A percentile compares a stretch with the other conserved stretches of the same genome.
Evolutionary conservation across 1,140 invertebrate species (phyloP).

Genomic region (Zaprionus ornatus): DNA sequence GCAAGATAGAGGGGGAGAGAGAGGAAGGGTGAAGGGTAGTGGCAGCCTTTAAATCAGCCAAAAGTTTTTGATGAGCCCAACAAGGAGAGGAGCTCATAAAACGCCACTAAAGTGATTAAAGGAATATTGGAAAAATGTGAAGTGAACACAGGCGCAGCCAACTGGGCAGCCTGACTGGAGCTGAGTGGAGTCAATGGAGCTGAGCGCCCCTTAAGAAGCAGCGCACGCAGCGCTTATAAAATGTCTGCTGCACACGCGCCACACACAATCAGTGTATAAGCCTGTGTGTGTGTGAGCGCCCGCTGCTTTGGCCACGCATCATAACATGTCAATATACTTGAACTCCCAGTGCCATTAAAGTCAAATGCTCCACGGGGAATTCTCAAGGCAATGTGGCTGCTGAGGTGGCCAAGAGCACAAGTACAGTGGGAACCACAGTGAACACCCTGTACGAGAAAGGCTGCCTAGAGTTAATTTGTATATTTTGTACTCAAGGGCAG

Average conservation of each 20-base stretch:
- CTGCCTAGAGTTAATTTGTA: neutral
- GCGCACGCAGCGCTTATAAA: conserved; percentile 53
- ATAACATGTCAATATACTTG: conserved; percentile 77
- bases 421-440: neutral
- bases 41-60: conserved; percentile 53
- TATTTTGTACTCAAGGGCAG: neutral
- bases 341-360: conserved; percentile 70
- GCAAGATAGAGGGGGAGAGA: neutral
- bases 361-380: conserved; percentile 77
- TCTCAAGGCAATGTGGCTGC: conserved; percentile 53
- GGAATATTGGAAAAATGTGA: conserved; percentile 54
- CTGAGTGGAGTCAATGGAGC: conserved; percentile 27
- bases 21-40: neutral
- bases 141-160: conserved; percentile 17
- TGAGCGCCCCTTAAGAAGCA: conserved; percentile 48
- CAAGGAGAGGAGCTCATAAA: conserved; percentile 34
- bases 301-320: conserved; percentile 67
- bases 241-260: conserved; percentile 34
- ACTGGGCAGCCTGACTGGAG: neutral
- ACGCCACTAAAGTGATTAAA: conserved; percentile 68
- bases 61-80: conserved; percentile 27
- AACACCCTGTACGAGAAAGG: neutral
- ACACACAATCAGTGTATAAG: conserved; percentile 24
- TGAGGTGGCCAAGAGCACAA: conserved; percentile 38
- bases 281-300: conserved; percentile 1